A percentile compares a stretch with the other conserved stretches of the same genome.
phyloP scores from a whole-genome alignment of 2,113 vertebrate species.

The Thermophis baileyi region DNA sequence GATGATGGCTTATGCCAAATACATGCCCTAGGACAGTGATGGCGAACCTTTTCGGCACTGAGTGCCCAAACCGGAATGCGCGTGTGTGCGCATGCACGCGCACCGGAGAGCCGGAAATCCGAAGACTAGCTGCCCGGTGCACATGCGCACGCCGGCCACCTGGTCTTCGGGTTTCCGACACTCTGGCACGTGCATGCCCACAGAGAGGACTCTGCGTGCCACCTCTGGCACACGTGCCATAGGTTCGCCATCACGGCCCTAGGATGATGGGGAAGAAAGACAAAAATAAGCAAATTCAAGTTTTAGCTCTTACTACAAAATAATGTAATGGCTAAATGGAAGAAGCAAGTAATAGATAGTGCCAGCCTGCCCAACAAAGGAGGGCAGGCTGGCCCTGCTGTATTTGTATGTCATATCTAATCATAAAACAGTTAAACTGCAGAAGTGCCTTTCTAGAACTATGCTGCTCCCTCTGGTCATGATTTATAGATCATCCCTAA shows the following conservation, averaged over 20 bases:
- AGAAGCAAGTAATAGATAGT: neutral
- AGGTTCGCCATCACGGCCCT: too few relatives aligned
- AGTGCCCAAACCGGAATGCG: too few relatives aligned
- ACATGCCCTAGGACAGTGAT: neutral
- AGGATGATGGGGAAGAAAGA: neutral
- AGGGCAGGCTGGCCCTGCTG: neutral
- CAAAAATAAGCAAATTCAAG: neutral
- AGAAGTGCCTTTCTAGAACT: neutral
- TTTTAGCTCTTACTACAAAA: neutral
- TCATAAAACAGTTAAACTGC: neutral
- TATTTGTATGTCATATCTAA: neutral
- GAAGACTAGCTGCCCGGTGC: too few relatives aligned
- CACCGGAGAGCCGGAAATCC: too few relatives aligned
- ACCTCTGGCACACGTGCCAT: too few relatives aligned
- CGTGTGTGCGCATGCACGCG: too few relatives aligned
- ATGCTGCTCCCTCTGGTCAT: neutral
- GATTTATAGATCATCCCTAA: neutral
- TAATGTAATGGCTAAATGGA: neutral
- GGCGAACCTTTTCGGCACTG: too few relatives aligned
- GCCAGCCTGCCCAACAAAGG: neutral
- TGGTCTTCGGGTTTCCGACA: too few relatives aligned
- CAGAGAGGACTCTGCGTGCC: too few relatives aligned
- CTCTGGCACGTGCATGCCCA: too few relatives aligned
- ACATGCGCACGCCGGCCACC: too few relatives aligned
- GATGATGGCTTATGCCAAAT: neutral